Base-by-base conservation (phyloP, 2,113 vertebrate species). In the Cyprinodon tularosa region DNA sequence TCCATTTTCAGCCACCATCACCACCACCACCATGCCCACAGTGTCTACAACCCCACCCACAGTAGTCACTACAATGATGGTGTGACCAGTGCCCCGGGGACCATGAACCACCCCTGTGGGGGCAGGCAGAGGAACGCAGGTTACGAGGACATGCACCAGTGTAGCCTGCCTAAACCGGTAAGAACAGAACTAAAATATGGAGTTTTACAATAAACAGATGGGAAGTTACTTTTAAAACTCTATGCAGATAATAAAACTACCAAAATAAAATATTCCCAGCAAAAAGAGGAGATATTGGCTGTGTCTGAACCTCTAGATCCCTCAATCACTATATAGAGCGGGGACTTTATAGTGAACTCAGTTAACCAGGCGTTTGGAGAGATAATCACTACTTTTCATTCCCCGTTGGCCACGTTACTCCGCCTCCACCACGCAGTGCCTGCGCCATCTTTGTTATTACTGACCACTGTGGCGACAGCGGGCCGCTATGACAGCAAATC, bases 51-150 rank as follows among this genome's bases (percentile, higher is more conserved):
- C 90, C 97, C 97, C 0, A 91, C 94, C 36, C 97, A 97, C 1
- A 95, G 95, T 85, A 94, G 96, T 84, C 97, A 97, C 78, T 98
- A 98, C 88, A 95, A 95, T 0, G 98, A 99, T 50, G 97, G 97
- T 76, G 98, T 99, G 88, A 99, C 97, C 92, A 99, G 98, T 0
- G 98, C 98, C 11, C 97, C 98, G 0, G 98, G 98, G 29, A 99
- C 98, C 87, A 99, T 99, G 96, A 97, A 93, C 63, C 94, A 97
- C 62, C 95, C 96, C 48, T 94, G 95, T 53, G 96, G 93, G 0
- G 95, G 95, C 9, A 90, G 97, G 75, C 97, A 98, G 91, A 97
- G 96, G 92, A 96, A 96, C 73, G 89, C 95, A 0, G 96, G 95
- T 45, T 99, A 97, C 73, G 94, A 96, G 10, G 98, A 99, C 70